phyloP scores from a whole-genome alignment of 2,113 vertebrate genomes.

The Dissostichus mawsoni region DNA sequence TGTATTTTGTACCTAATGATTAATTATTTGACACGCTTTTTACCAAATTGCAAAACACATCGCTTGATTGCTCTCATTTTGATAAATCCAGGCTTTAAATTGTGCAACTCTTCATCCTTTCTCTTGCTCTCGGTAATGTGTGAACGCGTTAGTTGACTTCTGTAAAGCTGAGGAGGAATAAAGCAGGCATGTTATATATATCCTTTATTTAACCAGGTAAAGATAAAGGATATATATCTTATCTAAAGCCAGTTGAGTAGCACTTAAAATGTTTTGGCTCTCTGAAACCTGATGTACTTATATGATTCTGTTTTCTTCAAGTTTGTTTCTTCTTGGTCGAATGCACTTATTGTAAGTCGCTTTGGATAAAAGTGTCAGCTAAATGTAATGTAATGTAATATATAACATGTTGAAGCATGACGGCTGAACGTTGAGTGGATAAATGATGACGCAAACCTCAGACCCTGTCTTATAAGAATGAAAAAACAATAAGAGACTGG shows the following conservation, averaged over 20 bases:
- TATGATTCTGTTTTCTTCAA: too few relatives aligned
- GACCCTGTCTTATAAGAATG: neutral
- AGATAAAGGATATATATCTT: too few relatives aligned
- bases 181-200: neutral
- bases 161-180: conserved; percentile 16
- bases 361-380: too few relatives aligned
- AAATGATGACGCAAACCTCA: conserved; percentile 6
- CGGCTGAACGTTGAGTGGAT: conserved; percentile 5
- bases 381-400: too few relatives aligned
- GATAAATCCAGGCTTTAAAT: neutral
- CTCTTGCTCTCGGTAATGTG: conserved; percentile 9
- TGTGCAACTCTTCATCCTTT: neutral
- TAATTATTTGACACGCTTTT: neutral
- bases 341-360: too few relatives aligned
- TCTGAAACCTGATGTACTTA: too few relatives aligned
- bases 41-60: neutral
- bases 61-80: neutral
- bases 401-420: neutral
- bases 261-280: too few relatives aligned
- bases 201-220: too few relatives aligned
- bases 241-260: too few relatives aligned
- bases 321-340: too few relatives aligned
- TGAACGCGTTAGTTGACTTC: conserved; percentile 37
- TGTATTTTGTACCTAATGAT: neutral
- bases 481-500: neutral